Base-by-base conservation (phyloP, 2,113 vertebrate species). In the Puma concolor region DNA sequence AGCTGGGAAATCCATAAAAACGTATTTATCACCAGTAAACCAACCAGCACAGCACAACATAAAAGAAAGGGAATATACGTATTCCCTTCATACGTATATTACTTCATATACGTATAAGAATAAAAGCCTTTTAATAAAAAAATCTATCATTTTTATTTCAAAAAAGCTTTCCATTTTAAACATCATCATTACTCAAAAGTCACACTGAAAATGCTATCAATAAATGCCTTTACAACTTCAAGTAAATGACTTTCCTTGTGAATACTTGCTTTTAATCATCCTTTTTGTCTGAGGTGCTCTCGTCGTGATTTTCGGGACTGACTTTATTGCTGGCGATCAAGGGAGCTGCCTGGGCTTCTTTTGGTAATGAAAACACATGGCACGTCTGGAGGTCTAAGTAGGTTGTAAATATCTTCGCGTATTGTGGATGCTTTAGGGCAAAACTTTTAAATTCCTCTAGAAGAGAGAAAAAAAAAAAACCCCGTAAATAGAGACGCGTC, bases 381-480 rank as follows among this genome's bases (percentile, higher is more conserved):
- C 99, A 99, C 0, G 99, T 98, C 98, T 99, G 99, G 2, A 99
- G 99, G 64, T 99, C 99, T 76, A 99, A 98, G 98, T 99, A 99
- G 0, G 99, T 99, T 77, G 99, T 99, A 97, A 99, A 99, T 84
- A 99, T 98, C 95, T 99, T 99, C 91, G 99, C 99, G 41, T 99
- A 99, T 97, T 99, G 99, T 3, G 99, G 99, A 97, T 99, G 99
- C 69, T 98, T 99, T 33, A 98, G 94, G 67, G 99, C 99, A 95
- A 99, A 99, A 93, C 98, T 88, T 96, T 99, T 99, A 98, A 99
- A 99, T 97, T 99, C 99, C 96, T 97, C 99, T 99, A 92, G 60
- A 96, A 97, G 36, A 83, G 36, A 16, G 97, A 92, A 1, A 19
- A 94, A 98, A 27, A 93, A 44, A 87, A 93, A 36, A 36, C 36